Base-by-base conservation (phyloP, 92 coral and sea anemone species). In the Blastomussa wellsi region DNA sequence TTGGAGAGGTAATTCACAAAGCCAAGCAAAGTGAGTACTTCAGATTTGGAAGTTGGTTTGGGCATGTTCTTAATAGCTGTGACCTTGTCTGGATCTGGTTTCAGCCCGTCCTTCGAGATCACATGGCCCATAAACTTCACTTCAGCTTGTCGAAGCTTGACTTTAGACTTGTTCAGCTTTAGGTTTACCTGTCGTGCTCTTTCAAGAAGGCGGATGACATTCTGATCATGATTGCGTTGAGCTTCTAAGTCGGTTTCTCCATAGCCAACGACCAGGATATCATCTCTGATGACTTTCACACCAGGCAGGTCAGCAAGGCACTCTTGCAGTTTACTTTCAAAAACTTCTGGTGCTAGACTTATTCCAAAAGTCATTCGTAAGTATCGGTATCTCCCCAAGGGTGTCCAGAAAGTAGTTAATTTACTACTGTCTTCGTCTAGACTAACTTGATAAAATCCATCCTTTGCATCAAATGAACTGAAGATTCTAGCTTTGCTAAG, bases 281-380 rank as follows among this genome's bases (percentile, higher is more conserved):
- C 88, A 53, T 65, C 71, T 82, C 88, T 76, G 19, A 90, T 19
- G 38, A 85, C 67, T 38, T 79, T 38, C 37, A 89, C 86, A 28
- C 92, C 86, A 41, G 52, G 66, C 15, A 90, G 74, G 36, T 77
- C 84, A 38, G 68, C 74, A 5, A 81, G 39, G 39, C 85, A 73
- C 79, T 90, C 92, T 33, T 89, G 89, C 19, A 90, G 80, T 37
- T 48, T 76, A 55, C 84, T 55, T 76, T 90, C 90, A 69, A 86
- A 85, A 31, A 80, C 90, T 76, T 90, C 88, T 20, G 93, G 93
- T 24, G 93, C 93, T 16, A 82, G 69, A 57, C 57, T 90, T 13
- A 90, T 74, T 6, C 90, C 85, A 48, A 90, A 82, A 10, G 92
- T 90, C 87, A 86, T 90, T 48, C 87, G 13, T 32, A 72, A 52